Percentiles rank a stretch among this genome's conserved stretches.
Conservation (phyloP, 2,797 vertebrate species). For the Ceryle rudis region DNA sequence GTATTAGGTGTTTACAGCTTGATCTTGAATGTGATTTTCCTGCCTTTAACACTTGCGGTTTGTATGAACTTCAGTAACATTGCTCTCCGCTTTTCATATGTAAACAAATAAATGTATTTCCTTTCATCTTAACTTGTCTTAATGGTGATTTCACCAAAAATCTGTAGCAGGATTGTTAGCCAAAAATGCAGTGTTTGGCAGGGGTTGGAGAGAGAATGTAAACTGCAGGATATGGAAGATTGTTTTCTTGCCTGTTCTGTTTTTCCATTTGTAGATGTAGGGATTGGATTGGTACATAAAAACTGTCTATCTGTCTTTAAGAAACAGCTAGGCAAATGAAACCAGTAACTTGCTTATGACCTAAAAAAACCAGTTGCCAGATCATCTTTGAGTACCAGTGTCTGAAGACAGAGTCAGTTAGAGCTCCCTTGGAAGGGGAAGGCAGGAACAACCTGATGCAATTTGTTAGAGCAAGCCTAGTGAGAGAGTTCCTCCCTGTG, state of each 20-base stretch:
- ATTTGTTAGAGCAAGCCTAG: background rate
- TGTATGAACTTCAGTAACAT: background rate
- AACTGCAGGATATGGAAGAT: background rate
- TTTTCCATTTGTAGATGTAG: background rate
- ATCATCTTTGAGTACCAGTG: background rate
- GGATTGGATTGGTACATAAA: background rate
- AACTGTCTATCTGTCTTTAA: background rate
- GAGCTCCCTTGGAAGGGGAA: background rate
- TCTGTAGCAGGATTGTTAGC: background rate
- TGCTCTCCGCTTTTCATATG: background rate
- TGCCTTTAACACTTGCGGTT: background rate
- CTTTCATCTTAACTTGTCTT: background rate
- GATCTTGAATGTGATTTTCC: background rate
- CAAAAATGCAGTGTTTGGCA: background rate
- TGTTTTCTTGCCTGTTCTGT: background rate
- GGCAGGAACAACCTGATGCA: background rate
- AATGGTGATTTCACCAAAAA: background rate
- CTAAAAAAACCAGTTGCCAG: background rate
- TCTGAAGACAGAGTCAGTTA: background rate
- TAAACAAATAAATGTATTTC: background rate
- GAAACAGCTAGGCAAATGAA: background rate
- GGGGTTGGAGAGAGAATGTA: background rate
- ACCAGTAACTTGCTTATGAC: background rate
- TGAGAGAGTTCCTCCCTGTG: fast-evolving
- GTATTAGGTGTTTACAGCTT: background rate